Evolutionary conservation across 2,113 vertebrate genomes (phyloP), one percentile per base, ranked within the genome.

Genomic region (Choloepus hoffmanni): DNA sequence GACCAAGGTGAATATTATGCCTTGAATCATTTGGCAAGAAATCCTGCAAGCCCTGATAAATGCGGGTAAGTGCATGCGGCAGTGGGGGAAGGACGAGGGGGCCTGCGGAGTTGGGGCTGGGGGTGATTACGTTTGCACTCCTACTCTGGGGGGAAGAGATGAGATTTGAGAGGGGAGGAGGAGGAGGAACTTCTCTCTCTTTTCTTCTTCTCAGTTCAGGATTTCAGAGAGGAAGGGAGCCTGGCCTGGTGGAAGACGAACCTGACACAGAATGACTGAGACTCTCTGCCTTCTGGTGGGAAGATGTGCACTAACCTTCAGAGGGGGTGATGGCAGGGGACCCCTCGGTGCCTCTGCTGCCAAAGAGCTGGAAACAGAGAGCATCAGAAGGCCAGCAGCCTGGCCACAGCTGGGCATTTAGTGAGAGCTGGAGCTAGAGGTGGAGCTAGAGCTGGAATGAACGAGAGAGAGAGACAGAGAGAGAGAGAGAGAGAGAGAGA

Each of bases 11-110:
- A 55, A 72, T 60, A 26, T 24, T 62, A 40, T 60, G 50, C 43
- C 12, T 76, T 30, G 30, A 95, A 48, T 67, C 3, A n/a, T 53
- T 65, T 92, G 92, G 21, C 45, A 79, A 84, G 89, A 91, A 50
- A 24, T 28, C 13, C 36, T 30, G 62, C 40, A 86, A 43, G 24
- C 45, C 62, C 8, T 23, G 74, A 33, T 40, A 33, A 18, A 58
- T 45, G 62, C 21, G 0, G 33, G 36, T 23, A 16, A 40, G 2
- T 18, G 72, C 21, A 23, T 24, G 30, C 16, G 19, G 72, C 30
- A 15, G 0, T 10, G 1, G 85, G 45, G 53, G 23, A 9, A 43
- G 65, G 23, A 24, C 7, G 33, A 63, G 9, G 33, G 53, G 33
- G 26, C 2, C 0, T 9, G 68, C 0, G 2, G 36, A 23, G 36